Evolutionary conservation across 1,140 invertebrate genomes (phyloP).

Genomic region (Orchestia grillus): DNA sequence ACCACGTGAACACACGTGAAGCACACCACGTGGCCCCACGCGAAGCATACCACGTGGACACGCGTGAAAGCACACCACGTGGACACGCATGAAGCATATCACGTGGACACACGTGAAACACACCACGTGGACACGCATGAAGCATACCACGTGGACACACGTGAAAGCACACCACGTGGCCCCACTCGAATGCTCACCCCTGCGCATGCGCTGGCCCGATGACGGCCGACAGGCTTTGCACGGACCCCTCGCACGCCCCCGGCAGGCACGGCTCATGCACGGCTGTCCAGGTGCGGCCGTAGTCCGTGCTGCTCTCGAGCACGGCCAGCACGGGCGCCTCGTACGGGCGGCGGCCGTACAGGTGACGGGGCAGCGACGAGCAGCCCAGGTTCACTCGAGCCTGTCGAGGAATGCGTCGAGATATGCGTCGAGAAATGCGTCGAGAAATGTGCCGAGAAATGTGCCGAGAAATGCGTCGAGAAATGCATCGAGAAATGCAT

Average conservation of each 20-base stretch:
- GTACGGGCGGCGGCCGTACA: conserved; percentile 34
- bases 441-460: no score
- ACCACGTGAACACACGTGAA: no score
- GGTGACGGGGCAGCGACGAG: conserved; percentile 40
- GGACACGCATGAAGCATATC: no score
- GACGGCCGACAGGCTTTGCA: conserved; percentile 57
- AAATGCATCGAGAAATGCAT: no score
- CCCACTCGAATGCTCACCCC: conserved; percentile 43
- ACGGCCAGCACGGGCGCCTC: conserved; percentile 57
- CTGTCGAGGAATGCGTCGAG: conserved; percentile 17
- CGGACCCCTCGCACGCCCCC: conserved; percentile 53
- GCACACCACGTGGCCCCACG: no score
- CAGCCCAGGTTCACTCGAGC: conserved; percentile 63
- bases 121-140: no score
- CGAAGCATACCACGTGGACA: no score
- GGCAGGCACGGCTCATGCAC: conserved; percentile 62
- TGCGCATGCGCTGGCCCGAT: conserved; percentile 33
- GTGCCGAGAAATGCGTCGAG: no score
- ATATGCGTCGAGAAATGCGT: no score
- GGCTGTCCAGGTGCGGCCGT: conserved; percentile 59
- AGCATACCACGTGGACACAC: no score
- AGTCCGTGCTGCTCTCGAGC: conserved; percentile 62
- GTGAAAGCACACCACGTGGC: neutral
- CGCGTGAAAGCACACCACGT: no score
- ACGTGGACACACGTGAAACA: no score